Evolutionary conservation across 2,888 invertebrate genomes (phyloP).

Genomic region (Dendrolimus houi): DNA sequence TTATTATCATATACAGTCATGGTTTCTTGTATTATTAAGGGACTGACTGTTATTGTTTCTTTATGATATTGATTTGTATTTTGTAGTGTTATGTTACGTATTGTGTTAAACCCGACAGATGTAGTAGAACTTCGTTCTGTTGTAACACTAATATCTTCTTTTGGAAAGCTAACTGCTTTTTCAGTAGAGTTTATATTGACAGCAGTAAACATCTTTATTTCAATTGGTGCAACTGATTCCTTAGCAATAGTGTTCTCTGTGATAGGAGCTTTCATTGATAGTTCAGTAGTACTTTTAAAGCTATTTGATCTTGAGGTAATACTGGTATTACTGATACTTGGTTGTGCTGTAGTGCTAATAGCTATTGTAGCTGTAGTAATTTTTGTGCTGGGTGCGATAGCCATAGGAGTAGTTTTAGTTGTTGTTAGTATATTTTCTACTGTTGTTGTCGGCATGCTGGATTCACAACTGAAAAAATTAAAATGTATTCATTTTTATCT

Average conservation of each 20-base stretch:
- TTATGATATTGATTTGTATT: too few species aligned
- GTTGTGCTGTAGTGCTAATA: constrained; percentile 9
- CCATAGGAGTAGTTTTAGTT: constrained; percentile 31
- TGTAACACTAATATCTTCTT: constrained; percentile 7
- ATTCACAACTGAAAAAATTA: constrained; percentile 55
- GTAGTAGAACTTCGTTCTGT: constrained; percentile 4
- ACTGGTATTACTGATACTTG: constrained; percentile 7
- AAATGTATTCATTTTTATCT: too few species aligned
- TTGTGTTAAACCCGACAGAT: constrained; percentile 7
- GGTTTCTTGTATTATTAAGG: background rate
- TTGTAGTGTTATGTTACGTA: background rate
- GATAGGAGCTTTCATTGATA: background rate
- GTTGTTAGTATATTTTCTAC: constrained; percentile 57
- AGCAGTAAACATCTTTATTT: background rate
- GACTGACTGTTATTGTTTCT: constrained; percentile 5
- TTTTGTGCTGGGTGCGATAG: constrained; percentile 20
- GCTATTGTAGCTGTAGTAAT: constrained; percentile 15
- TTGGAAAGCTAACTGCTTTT: constrained; percentile 8
- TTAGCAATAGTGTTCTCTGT: background rate
- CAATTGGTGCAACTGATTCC: background rate
- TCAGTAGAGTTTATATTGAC: background rate
- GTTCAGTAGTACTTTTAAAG: background rate
- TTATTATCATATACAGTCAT: background rate
- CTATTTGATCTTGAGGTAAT: background rate
- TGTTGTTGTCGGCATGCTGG: constrained; percentile 44